Evolutionary conservation across 2,888 invertebrate genomes (phyloP), one percentile per base, ranked within the genome.

Genomic region (Hoplodrina ambigua): DNA sequence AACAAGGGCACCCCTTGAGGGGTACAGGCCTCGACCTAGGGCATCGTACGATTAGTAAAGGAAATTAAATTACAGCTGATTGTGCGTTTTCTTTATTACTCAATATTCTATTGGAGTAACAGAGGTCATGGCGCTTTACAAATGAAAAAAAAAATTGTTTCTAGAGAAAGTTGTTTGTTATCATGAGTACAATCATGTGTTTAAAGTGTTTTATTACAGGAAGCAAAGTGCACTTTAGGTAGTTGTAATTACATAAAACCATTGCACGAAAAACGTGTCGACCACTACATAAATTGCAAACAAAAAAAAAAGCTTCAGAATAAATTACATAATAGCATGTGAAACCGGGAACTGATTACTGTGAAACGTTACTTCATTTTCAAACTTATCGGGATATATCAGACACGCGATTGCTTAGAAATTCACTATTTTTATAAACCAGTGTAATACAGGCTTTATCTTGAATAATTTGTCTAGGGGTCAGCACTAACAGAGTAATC

Each of bases 321-420:
- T 63, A 73, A 80, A 80, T 80, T 60, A 73, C 60, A 10, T 68
- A 80, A 68, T 70, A 37, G 65, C 68, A 71, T 70, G 72, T 72
- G 54, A 25, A 59, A 50, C 56, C 52, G 6, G 65, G 30, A 56
- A 75, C 68, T 52, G 49, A 67, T 71, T 71, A 69, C 59, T 19
- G 37, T 44, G 55, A 46, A 59, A 58, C 49, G 67, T 69, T 33
- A 59, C 61, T 71, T 69, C 53, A 81, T 78, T 78, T 54, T 53
- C 68, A 50, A 17, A 50, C 15, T 70, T 72, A 78, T 78, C 75
- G 61, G 1, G 20, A 11, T 6, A 17, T 66, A 72, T 78, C 75
- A 15, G 19, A 25, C 81, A 81, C 81, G 82, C 81, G 70, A 81
- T 54, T 60, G 25, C 57, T 61, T 44, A 20, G 61, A 74, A 74